Evolutionary conservation across 2,797 vertebrate species (phyloP).

Genomic region (Falco berigora): DNA sequence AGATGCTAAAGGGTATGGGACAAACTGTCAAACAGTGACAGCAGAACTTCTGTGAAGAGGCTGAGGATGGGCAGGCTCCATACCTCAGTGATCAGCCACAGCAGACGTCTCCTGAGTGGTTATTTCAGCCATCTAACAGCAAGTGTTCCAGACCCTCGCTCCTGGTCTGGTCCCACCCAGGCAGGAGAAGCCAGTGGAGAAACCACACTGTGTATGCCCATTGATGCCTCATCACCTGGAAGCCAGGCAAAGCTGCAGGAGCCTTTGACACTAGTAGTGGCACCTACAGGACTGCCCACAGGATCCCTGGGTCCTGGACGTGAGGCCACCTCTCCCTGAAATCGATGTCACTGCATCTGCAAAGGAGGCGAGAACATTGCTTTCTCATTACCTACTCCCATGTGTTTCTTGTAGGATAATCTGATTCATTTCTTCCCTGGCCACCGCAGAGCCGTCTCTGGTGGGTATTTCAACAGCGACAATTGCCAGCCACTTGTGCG

Average conservation of each 20-base stretch:
- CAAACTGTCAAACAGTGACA: background rate
- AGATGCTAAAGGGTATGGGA: fast-evolving
- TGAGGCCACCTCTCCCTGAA: background rate
- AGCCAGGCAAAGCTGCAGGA: background rate
- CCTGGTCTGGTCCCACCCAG: background rate
- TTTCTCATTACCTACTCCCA: background rate
- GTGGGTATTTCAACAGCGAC: background rate
- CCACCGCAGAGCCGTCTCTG: background rate
- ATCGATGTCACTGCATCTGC: background rate
- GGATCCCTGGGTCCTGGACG: background rate
- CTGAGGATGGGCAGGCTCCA: background rate
- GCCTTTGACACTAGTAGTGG: background rate
- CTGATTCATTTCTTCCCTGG: background rate
- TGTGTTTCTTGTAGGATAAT: background rate
- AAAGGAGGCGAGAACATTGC: background rate
- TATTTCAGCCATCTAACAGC: background rate
- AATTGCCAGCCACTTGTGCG: background rate
- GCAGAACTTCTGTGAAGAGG: background rate
- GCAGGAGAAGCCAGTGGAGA: background rate
- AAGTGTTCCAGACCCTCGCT: background rate
- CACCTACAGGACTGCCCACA: background rate
- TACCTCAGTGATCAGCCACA: background rate
- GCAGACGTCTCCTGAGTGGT: background rate
- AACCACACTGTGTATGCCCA: background rate
- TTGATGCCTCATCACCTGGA: background rate